A percentile compares a stretch with the other conserved stretches of the same genome.
phyloP scores from a whole-genome alignment of 2,888 invertebrate species.

The Teleogryllus oceanicus region DNA sequence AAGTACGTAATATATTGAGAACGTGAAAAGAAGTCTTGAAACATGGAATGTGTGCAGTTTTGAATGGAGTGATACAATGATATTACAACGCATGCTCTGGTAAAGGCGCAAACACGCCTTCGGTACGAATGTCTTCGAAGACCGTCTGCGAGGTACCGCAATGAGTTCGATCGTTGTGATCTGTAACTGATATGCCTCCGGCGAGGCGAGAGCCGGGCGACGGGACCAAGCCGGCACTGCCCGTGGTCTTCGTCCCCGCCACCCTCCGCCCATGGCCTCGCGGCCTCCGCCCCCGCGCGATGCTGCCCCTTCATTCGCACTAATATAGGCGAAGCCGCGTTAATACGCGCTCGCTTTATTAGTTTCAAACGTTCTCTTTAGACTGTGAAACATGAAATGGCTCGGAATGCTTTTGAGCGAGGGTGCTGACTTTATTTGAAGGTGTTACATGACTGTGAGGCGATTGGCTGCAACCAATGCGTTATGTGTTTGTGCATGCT shows the following conservation, averaged over 20 bases:
- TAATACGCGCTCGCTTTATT: slow-evolving; percentile 3
- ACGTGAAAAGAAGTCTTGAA: too few species aligned
- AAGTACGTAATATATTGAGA: too few species aligned
- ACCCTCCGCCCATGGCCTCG: not conserved
- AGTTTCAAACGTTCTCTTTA: slow-evolving; percentile 18
- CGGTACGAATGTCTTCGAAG: too few species aligned
- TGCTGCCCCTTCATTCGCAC: not conserved
- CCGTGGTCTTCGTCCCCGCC: not conserved
- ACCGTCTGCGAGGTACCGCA: too few species aligned
- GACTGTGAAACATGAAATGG: slow-evolving; percentile 18
- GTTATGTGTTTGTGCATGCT: slow-evolving; percentile 18
- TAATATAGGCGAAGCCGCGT: slow-evolving; percentile 3
- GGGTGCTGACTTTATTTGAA: slow-evolving; percentile 3
- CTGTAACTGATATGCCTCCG: too few species aligned
- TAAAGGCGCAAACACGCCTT: too few species aligned
- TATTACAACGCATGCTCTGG: too few species aligned
- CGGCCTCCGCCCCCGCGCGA: not conserved
- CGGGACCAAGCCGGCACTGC: too few species aligned
- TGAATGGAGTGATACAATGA: too few species aligned
- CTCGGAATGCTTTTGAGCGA: slow-evolving; percentile 1
- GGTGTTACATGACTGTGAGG: slow-evolving; percentile 18
- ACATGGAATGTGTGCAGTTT: too few species aligned
- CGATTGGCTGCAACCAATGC: slow-evolving; percentile 18
- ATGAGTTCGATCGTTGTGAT: too few species aligned
- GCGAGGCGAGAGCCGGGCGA: too few species aligned